Conservation (phyloP, 2,888 invertebrate species). For the Brenthis daphne region DNA sequence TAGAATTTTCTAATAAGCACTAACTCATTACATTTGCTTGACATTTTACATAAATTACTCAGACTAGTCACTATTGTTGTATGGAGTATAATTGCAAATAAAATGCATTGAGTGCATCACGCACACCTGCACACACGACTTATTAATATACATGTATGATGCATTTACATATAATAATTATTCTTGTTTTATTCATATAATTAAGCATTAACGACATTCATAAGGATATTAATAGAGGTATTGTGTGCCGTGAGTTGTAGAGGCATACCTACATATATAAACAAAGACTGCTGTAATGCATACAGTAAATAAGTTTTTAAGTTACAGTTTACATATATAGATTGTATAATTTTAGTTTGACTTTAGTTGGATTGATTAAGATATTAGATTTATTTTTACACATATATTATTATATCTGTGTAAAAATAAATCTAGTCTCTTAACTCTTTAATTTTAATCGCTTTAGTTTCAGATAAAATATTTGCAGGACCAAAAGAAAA, state of each 20-base stretch:
- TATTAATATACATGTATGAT: slow-evolving; percentile 25
- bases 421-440: no score
- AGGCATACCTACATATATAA: no score
- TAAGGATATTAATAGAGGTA: slow-evolving; percentile 23
- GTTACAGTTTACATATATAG: no score
- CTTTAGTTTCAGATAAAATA: not conserved
- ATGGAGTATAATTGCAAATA: slow-evolving; percentile 41
- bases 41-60: slow-evolving; percentile 29
- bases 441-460: no score
- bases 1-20: slow-evolving; percentile 19
- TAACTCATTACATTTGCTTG: slow-evolving; percentile 26
- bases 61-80: slow-evolving; percentile 36
- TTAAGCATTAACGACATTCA: slow-evolving; percentile 27
- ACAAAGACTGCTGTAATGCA: not conserved
- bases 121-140: slow-evolving; percentile 38
- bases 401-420: no score
- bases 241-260: slow-evolving; percentile 6
- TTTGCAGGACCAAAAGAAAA: not conserved
- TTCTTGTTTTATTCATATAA: slow-evolving; percentile 28
- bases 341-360: no score
- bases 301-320: slow-evolving; percentile 1
- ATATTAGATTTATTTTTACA: no score
- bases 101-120: slow-evolving; percentile 33
- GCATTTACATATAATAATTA: slow-evolving; percentile 31
- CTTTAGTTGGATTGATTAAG: no score